These are phyloP conservation scores for Poecilia wingei DNA, from an alignment of 2,797 vertebrate species.

Conservation along the genomic window DNA sequence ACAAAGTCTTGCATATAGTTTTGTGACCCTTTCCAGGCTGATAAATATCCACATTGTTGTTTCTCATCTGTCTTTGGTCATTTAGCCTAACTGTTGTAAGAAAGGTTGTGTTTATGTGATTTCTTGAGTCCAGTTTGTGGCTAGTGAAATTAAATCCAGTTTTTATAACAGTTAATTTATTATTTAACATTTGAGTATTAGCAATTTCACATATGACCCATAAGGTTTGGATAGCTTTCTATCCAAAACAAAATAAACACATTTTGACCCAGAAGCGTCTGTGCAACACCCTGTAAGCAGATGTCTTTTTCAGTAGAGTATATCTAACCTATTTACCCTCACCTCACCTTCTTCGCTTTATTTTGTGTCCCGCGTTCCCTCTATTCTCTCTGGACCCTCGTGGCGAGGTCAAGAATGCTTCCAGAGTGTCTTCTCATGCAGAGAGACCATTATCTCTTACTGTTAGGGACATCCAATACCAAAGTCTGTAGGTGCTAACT, in stretches of 20 bases:
- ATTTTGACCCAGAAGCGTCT: neutral
- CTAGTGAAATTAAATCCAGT: neutral
- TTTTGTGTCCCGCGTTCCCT: slow-evolving; percentile 45
- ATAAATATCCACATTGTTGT: neutral
- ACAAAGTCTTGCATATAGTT: neutral
- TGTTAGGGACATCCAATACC: slow-evolving; percentile 86
- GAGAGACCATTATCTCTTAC: slow-evolving; percentile 85
- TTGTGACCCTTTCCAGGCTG: neutral
- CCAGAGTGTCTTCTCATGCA: slow-evolving; percentile 68
- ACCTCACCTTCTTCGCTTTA: neutral
- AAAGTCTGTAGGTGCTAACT: slow-evolving; percentile 83
- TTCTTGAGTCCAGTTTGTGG: neutral
- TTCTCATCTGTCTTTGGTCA: neutral
- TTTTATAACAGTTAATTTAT: neutral
- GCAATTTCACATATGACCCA: neutral
- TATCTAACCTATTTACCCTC: slow-evolving; percentile 1
- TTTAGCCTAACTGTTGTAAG: neutral
- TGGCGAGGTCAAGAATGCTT: slow-evolving; percentile 83
- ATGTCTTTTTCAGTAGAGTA: neutral
- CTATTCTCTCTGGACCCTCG: slow-evolving; percentile 74
- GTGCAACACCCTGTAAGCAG: neutral
- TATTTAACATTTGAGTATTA: neutral
- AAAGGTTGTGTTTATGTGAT: neutral
- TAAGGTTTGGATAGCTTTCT: neutral
- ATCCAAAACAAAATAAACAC: neutral